Percentiles rank a stretch among this genome's conserved stretches.
Evolutionary conservation across 2,113 vertebrate genomes (phyloP).

Genomic region (Syngnathus floridae): DNA sequence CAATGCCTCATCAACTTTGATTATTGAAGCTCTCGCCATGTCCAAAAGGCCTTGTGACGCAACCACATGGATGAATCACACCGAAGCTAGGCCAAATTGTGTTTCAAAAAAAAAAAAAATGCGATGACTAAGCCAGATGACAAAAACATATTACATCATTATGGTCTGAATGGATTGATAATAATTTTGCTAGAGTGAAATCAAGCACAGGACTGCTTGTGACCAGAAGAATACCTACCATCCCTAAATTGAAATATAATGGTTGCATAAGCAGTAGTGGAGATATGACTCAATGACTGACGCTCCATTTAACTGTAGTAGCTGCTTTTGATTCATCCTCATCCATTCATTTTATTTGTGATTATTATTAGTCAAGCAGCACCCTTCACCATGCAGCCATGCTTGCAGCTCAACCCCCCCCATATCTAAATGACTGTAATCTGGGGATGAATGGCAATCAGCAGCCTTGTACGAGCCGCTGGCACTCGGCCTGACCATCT

Average conservation of each 20-base stretch:
- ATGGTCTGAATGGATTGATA: too few relatives aligned
- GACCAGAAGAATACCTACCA: too few relatives aligned
- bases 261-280: too few relatives aligned
- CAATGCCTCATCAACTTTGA: constrained; percentile 60
- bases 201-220: too few relatives aligned
- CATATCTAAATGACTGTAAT: constrained; percentile 69
- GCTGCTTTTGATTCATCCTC: constrained; percentile 12
- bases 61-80: background rate
- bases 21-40: constrained; percentile 49
- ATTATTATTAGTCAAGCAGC: constrained; percentile 10
- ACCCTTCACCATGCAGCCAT: constrained; percentile 14
- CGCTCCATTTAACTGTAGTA: background rate
- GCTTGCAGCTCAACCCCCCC: constrained; percentile 20
- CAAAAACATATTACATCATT: too few relatives aligned
- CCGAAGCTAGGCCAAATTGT: background rate
- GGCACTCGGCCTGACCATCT: constrained; percentile 27
- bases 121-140: background rate
- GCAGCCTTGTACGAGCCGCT: constrained; percentile 59
- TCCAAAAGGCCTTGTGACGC: constrained; percentile 11
- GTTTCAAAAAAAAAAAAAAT: background rate
- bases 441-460: constrained; percentile 72
- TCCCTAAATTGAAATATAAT: too few relatives aligned
- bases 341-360: constrained; percentile 28
- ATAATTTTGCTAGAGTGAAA: too few relatives aligned
- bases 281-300: too few relatives aligned